Percentiles rank a stretch among this genome's conserved stretches.
phyloP scores from a whole-genome alignment of 1,140 invertebrate species.

The Wiebesia pumilae region DNA sequence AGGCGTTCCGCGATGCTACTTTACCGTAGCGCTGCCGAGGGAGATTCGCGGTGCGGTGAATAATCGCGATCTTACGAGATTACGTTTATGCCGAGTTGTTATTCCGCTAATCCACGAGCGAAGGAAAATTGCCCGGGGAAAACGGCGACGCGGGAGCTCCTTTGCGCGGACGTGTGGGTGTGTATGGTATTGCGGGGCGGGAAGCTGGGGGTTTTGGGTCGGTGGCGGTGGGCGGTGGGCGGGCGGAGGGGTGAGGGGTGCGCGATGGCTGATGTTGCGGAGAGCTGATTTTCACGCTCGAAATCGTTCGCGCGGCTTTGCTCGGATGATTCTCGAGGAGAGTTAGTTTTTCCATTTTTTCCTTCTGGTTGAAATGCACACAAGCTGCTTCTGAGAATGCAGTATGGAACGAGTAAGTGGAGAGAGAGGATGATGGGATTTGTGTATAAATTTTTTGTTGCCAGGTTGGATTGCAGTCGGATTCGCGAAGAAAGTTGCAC shows the following conservation, averaged over 20 bases:
- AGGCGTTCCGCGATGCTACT: conserved; percentile 41
- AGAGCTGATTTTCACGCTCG: conserved; percentile 43
- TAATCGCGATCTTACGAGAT: conserved; percentile 54
- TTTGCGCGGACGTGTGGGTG: not conserved
- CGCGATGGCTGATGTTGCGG: not conserved
- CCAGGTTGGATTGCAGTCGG: not conserved
- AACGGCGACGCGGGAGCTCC: not conserved
- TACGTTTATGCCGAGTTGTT: conserved; percentile 50
- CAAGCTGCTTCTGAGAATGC: not conserved
- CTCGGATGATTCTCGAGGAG: conserved; percentile 14
- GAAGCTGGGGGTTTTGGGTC: not conserved
- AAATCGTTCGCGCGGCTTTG: conserved; percentile 34
- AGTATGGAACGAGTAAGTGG: not conserved
- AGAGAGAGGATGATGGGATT: not conserved
- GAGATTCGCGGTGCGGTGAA: conserved; percentile 34
- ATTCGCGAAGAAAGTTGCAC: not conserved
- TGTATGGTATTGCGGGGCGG: not conserved
- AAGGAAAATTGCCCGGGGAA: conserved; percentile 37
- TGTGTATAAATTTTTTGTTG: not conserved
- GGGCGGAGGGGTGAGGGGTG: not conserved
- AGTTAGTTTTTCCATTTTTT: conserved; percentile 17
- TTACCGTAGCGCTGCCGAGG: conserved; percentile 10
- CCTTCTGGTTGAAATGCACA: not conserved
- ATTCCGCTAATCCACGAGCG: conserved; percentile 49
- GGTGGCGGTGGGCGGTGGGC: not conserved